These are phyloP conservation scores for Ornithoptera priamus DNA, from an alignment of 2,888 invertebrate species.

Conservation along the genomic window DNA sequence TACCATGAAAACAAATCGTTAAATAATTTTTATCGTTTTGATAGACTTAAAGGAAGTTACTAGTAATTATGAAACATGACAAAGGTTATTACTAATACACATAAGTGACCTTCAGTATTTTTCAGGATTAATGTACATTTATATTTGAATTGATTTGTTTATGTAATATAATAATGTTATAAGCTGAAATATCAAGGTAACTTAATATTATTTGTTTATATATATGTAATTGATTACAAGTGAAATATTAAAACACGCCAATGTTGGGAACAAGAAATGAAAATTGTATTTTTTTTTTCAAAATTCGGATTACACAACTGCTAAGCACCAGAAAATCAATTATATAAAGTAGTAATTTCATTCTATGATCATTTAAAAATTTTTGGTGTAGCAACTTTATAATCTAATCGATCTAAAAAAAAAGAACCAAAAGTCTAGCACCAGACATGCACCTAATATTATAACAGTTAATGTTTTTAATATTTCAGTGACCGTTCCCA, in stretches of 20 bases:
- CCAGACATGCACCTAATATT: constrained; percentile 18
- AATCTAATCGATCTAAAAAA: background rate
- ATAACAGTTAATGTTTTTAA: background rate
- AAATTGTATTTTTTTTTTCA: background rate
- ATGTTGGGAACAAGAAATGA: constrained; percentile 7
- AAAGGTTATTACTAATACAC: constrained; percentile 4
- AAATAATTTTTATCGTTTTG: background rate
- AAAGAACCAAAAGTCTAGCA: background rate
- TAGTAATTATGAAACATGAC: no score
- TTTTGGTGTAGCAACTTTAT: background rate
- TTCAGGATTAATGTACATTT: background rate
- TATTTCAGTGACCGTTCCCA: background rate
- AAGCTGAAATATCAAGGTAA: background rate
- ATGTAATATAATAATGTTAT: background rate
- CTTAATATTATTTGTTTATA: constrained; percentile 9
- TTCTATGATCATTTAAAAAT: background rate
- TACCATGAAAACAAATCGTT: background rate
- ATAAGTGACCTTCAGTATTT: background rate
- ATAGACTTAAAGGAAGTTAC: no score
- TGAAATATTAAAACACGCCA: constrained; percentile 7
- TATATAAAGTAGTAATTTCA: background rate
- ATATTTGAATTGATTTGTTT: background rate
- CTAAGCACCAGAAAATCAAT: background rate
- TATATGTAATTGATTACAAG: constrained; percentile 8
- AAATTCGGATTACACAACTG: background rate